A percentile compares a stretch with the other conserved stretches of the same genome.
These are phyloP conservation scores for Meloidogyne chitwoodi DNA, from an alignment of 1,140 invertebrate genomes.

Conservation along the genomic window DNA sequence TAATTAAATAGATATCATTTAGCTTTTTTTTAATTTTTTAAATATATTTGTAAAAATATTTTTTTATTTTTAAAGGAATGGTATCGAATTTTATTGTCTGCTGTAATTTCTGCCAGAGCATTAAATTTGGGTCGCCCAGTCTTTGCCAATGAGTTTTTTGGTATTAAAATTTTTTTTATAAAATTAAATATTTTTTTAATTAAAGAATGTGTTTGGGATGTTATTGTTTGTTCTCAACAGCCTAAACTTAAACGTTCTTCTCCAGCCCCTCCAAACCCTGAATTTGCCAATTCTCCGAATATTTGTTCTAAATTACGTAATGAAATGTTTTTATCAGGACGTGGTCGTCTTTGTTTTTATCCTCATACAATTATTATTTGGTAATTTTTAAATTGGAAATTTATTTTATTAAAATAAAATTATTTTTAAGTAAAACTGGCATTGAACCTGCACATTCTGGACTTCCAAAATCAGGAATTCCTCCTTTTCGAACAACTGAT, in stretches of 20 bases:
- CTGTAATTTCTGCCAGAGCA: slow-evolving; percentile 27
- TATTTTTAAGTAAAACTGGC: slow-evolving; percentile 13
- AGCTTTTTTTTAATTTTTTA: no score
- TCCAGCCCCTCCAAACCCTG: slow-evolving; percentile 8
- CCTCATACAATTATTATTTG: slow-evolving; percentile 32
- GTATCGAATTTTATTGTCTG: slow-evolving; percentile 18
- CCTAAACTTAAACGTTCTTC: slow-evolving; percentile 30
- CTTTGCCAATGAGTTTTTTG: slow-evolving; percentile 34
- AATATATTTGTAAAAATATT: neutral
- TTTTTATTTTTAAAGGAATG: slow-evolving; percentile 10
- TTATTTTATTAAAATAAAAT: neutral
- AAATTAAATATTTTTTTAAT: neutral
- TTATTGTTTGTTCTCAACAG: slow-evolving; percentile 3
- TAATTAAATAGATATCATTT: neutral
- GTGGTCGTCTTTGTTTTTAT: slow-evolving; percentile 31
- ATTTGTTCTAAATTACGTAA: slow-evolving; percentile 28
- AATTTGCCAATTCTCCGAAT: slow-evolving; percentile 19
- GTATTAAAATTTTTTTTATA: slow-evolving; percentile 3
- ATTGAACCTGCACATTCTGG: slow-evolving; percentile 25
- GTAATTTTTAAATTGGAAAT: neutral
- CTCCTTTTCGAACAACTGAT: slow-evolving; percentile 20
- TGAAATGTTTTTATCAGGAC: neutral
- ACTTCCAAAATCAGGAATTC: slow-evolving; percentile 33
- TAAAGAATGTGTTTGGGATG: slow-evolving; percentile 30
- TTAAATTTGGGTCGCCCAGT: slow-evolving; percentile 30